Conservation (phyloP, 2,113 vertebrate species). For the Natator depressus region DNA sequence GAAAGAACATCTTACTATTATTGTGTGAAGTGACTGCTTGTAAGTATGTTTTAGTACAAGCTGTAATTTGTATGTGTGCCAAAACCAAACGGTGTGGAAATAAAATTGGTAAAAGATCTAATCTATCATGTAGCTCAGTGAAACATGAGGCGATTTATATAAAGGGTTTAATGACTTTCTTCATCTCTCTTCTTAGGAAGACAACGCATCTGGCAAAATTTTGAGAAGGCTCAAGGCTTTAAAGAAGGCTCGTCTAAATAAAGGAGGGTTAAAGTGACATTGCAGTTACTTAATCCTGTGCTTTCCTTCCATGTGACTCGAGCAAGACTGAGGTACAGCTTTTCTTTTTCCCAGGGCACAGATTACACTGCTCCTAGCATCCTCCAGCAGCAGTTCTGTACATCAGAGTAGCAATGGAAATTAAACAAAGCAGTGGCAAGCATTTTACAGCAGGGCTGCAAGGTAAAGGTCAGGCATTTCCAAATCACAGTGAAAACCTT, state of each 20-base stretch:
- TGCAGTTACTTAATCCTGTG: conserved; percentile 74
- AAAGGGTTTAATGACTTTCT: conserved; percentile 67
- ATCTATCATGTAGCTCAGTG: neutral
- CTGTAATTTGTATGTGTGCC: neutral
- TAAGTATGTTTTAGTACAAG: neutral
- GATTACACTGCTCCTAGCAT: conserved; percentile 8
- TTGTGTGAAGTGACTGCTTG: neutral
- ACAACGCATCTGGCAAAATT: conserved; percentile 61
- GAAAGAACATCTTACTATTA: neutral
- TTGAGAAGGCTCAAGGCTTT: conserved; percentile 74
- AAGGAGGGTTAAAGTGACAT: conserved; percentile 77
- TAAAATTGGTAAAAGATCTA: neutral
- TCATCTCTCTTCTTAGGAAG: conserved; percentile 72
- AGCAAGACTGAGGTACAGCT: conserved; percentile 58
- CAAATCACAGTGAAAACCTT: neutral
- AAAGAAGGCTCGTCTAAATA: conserved; percentile 78
- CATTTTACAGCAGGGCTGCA: neutral
- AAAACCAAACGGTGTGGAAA: neutral
- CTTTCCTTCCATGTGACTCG: conserved; percentile 70
- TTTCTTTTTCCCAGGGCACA: conserved; percentile 37
- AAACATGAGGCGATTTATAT: neutral
- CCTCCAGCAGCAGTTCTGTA: neutral
- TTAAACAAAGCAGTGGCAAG: neutral
- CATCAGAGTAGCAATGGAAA: conserved; percentile 17
- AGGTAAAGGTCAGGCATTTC: neutral